A percentile compares a stretch with the other conserved stretches of the same genome.
Conservation (phyloP, 2,888 invertebrate genomes). For the Oscheius myriophilus region DNA sequence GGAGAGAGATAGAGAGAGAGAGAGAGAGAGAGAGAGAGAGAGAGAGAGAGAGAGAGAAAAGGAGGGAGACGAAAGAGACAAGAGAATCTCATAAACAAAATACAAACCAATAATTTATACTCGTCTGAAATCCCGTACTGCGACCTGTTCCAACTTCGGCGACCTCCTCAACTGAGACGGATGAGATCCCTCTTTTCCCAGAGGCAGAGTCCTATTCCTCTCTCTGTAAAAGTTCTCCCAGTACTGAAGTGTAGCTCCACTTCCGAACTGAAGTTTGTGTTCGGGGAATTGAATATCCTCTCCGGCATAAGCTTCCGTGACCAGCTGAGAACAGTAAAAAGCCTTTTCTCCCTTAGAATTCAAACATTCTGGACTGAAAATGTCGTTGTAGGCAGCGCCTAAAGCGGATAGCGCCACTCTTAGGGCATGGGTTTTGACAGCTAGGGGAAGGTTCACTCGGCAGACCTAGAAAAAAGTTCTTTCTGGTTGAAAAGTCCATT, state of each 20-base stretch:
- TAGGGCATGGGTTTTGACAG: slow-evolving; percentile 13
- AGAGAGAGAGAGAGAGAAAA: no score
- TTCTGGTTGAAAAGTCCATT: background rate
- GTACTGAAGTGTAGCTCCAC: slow-evolving; percentile 42
- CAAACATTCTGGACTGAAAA: slow-evolving; percentile 39
- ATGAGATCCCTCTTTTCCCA: slow-evolving; percentile 39
- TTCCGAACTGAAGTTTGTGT: slow-evolving; percentile 54
- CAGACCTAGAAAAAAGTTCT: slow-evolving; percentile 13
- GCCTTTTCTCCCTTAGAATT: slow-evolving; percentile 42
- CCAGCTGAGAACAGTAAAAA: slow-evolving; percentile 52
- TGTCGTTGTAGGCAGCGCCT: slow-evolving; percentile 46
- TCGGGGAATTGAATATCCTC: slow-evolving; percentile 45
- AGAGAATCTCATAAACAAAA: no score
- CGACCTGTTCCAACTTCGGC: slow-evolving; percentile 24
- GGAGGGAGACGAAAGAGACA: no score
- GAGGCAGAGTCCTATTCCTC: slow-evolving; percentile 5
- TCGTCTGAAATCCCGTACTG: slow-evolving; percentile 4
- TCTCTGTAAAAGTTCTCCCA: slow-evolving; percentile 57
- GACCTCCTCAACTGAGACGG: slow-evolving; percentile 38
- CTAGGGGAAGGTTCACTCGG: slow-evolving; percentile 12
- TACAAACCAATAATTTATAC: background rate
- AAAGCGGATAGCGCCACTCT: slow-evolving; percentile 15
- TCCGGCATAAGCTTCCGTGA: slow-evolving; percentile 41
- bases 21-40: no score
- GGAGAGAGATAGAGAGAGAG: no score